Evolutionary conservation across 2,888 invertebrate species (phyloP), one percentile per base, ranked within the genome.

Genomic region (Strigamia crassipes): DNA sequence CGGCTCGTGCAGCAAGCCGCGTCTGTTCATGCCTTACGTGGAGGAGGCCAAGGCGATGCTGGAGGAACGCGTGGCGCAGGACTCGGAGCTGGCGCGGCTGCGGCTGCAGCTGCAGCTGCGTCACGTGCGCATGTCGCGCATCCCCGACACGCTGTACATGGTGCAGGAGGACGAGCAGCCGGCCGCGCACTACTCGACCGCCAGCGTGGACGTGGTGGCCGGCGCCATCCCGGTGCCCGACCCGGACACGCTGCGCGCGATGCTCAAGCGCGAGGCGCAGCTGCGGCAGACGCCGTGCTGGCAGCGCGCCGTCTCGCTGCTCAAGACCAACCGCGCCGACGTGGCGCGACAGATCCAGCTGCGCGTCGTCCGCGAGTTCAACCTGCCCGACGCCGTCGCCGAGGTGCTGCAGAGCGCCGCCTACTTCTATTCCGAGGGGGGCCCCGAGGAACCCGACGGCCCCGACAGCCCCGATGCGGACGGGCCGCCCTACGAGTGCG

Each of bases 71-170:
- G 90, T 93, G 86, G 92, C 93, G 81, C 93, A 94, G 81, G 93
- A 94, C 87, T 92, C 92, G 77, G 93, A 93, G 86, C 88, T 92
- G 85, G 90, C 93, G 84, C 90, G 93, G 38, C 91, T 93, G 86
- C 89, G 94, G 23, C 90, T 93, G 84, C 90, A 93, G 38, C 91
- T 93, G 86, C 89, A 93, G 38, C 91, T 93, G 86, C 89, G 94
- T 23, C 90, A 93, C 81, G 92, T 92, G 51, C 90, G 94, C 83
- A 85, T 87, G 85, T 88, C 88, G 10, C 86, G 88, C 83, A 96
- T 97, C 87, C 97, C 97, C 0, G 97, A 97, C 88, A 96, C 96
- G 0, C 89, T 97, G 81, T 97, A 97, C 87, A 97, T 97, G 97
- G 90, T 92, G 80, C 38, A 38, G 38, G 38, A 10, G 9, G 92